These are phyloP conservation scores for Lithophane ornitopus DNA, from an alignment of 2,888 invertebrate species.

Conservation along the genomic window DNA sequence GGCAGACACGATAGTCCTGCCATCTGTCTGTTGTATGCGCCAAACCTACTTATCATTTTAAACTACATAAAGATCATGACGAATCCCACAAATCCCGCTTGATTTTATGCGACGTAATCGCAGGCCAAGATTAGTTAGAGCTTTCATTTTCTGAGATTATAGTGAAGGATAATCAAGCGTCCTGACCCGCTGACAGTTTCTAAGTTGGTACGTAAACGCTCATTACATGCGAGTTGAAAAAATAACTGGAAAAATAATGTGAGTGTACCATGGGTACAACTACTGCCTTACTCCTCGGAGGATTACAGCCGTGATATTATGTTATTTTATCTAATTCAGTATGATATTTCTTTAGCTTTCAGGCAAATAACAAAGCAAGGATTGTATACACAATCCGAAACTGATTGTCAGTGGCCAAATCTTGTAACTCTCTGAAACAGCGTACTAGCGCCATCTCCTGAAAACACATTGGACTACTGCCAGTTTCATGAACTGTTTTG, in stretches of 20 bases:
- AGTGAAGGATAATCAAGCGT: not conserved
- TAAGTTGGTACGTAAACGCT: too few relatives aligned
- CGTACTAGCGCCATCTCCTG: constrained; percentile 53
- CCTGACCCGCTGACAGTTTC: too few relatives aligned
- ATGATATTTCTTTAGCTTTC: not conserved
- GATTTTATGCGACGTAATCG: not conserved
- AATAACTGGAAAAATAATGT: not conserved
- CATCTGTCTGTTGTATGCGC: constrained; percentile 33
- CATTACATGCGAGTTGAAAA: not conserved
- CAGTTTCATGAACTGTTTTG: constrained; percentile 34
- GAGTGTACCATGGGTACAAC: too few relatives aligned
- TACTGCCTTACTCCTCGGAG: not conserved
- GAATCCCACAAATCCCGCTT: not conserved
- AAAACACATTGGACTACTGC: constrained; percentile 33
- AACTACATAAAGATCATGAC: constrained; percentile 14
- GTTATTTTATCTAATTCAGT: not conserved
- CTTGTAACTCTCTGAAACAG: not conserved
- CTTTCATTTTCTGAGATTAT: not conserved
- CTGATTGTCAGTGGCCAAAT: not conserved
- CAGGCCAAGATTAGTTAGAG: not conserved
- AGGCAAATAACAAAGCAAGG: not conserved
- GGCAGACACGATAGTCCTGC: constrained; percentile 28
- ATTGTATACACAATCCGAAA: not conserved
- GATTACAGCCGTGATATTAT: not conserved
- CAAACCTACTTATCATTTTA: constrained; percentile 24